These are phyloP conservation scores for Drosophila trapezifrons DNA, from an alignment of 1,140 invertebrate species.

Conservation along the genomic window DNA sequence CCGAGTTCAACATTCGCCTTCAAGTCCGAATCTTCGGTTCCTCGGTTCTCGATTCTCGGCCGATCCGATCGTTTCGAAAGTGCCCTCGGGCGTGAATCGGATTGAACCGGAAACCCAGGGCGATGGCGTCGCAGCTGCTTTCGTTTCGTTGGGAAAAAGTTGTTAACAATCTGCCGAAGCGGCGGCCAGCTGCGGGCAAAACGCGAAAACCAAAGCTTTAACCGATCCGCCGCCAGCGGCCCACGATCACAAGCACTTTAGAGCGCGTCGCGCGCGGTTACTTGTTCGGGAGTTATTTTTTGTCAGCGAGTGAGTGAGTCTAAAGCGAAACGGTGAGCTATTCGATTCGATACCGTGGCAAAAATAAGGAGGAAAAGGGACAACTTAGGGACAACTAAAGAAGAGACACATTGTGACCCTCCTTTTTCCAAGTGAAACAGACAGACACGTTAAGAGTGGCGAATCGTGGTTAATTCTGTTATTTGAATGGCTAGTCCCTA, in stretches of 20 bases:
- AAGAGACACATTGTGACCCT: not conserved
- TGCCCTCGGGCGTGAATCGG: conserved; percentile 44
- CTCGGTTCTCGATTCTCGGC: conserved; percentile 12
- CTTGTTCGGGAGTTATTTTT: conserved; percentile 50
- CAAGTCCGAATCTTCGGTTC: conserved; percentile 28
- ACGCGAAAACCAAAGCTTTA: conserved; percentile 70
- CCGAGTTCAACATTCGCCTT: conserved; percentile 38
- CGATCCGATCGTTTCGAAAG: conserved; percentile 31
- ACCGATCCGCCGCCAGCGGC: conserved; percentile 56
- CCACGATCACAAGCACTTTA: conserved; percentile 79
- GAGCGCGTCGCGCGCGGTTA: conserved; percentile 77
- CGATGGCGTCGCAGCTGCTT: conserved; percentile 28
- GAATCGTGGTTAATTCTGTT: not conserved
- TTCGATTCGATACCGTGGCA: conserved; percentile 6
- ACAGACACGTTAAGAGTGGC: not conserved
- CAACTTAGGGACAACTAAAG: conserved; percentile 1
- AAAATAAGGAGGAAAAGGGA: conserved; percentile 43
- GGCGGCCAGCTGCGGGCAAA: conserved; percentile 44
- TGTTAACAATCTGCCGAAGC: conserved; percentile 64
- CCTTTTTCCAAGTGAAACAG: conserved; percentile 1
- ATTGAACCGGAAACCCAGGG: conserved; percentile 69
- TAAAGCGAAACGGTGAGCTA: conserved; percentile 18
- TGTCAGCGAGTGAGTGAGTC: conserved; percentile 15
- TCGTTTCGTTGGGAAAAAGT: conserved; percentile 74
- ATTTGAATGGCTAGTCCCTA: conserved; percentile 2